Evolutionary conservation across 2,113 vertebrate genomes (phyloP).

Genomic region (Eudyptes chrysolophus): DNA sequence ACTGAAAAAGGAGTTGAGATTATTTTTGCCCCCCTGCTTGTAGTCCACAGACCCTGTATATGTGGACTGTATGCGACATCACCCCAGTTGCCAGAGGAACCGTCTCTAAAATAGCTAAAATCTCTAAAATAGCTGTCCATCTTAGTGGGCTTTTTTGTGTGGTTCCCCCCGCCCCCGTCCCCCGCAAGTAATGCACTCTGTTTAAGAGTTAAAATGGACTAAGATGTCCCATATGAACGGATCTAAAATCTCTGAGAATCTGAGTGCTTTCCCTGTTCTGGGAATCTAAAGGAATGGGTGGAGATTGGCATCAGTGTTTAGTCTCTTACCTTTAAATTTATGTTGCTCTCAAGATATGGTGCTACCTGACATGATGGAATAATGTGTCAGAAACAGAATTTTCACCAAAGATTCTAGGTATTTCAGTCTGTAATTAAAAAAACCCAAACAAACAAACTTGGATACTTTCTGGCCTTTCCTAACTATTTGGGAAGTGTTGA

Average conservation of each 20-base stretch:
- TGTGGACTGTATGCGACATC: neutral
- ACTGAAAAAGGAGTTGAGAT: neutral
- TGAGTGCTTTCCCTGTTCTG: neutral
- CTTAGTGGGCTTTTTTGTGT: no score
- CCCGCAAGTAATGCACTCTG: neutral
- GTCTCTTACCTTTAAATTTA: neutral
- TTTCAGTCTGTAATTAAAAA: neutral
- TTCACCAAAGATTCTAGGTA: neutral
- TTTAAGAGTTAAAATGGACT: neutral
- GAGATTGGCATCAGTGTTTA: neutral
- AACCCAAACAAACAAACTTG: neutral
- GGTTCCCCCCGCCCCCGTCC: neutral
- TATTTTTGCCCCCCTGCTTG: rapidly evolving
- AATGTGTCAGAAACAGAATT: neutral
- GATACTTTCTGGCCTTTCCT: neutral
- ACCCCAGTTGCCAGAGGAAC: neutral
- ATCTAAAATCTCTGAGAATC: neutral
- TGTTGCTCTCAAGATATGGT: rapidly evolving
- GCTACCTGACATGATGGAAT: neutral
- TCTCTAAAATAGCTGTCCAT: neutral
- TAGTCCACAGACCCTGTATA: neutral
- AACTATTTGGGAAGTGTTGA: neutral
- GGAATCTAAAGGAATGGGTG: neutral
- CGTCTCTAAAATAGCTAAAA: neutral
- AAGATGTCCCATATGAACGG: neutral